Conservation (phyloP, 2,888 invertebrate species). For the Bruchidius siliquastri region DNA sequence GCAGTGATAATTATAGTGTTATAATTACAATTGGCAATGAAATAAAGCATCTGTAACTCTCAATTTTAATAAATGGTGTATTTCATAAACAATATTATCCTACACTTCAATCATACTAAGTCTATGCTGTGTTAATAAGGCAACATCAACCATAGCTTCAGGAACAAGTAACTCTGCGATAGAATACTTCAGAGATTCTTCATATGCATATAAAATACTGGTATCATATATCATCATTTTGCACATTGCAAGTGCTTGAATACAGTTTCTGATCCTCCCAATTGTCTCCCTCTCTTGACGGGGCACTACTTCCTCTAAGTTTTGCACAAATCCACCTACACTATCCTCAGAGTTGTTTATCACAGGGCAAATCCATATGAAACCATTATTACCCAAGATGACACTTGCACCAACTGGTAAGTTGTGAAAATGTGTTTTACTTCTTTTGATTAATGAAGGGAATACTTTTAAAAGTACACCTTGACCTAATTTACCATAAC, state of each 20-base stretch:
- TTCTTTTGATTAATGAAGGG: conserved; percentile 83
- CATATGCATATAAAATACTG: conserved; percentile 84
- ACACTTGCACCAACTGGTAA: conserved; percentile 86
- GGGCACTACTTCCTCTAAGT: conserved; percentile 65
- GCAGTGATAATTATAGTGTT: no score
- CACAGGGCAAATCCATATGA: conserved; percentile 85
- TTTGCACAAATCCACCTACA: conserved; percentile 73
- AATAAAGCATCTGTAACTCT: no score
- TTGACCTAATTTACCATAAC: conserved; percentile 93
- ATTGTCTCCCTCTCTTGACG: conserved; percentile 78
- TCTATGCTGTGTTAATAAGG: conserved; percentile 72
- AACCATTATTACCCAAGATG: conserved; percentile 95
- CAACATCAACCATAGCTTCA: conserved; percentile 80
- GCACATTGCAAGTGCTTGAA: conserved; percentile 78
- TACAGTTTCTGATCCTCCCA: conserved; percentile 82
- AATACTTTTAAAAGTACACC: conserved; percentile 87
- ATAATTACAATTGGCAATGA: no score
- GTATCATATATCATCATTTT: conserved; percentile 91
- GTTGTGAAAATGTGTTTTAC: conserved; percentile 95
- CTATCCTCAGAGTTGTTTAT: conserved; percentile 59
- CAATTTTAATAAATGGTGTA: neutral
- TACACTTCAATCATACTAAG: conserved; percentile 40
- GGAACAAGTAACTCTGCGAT: conserved; percentile 76
- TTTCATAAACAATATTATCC: neutral
- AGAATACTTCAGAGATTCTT: conserved; percentile 77